These are phyloP conservation scores for Seriola quinqueradiata DNA, from an alignment of 2,113 vertebrate genomes.

Conservation along the genomic window DNA sequence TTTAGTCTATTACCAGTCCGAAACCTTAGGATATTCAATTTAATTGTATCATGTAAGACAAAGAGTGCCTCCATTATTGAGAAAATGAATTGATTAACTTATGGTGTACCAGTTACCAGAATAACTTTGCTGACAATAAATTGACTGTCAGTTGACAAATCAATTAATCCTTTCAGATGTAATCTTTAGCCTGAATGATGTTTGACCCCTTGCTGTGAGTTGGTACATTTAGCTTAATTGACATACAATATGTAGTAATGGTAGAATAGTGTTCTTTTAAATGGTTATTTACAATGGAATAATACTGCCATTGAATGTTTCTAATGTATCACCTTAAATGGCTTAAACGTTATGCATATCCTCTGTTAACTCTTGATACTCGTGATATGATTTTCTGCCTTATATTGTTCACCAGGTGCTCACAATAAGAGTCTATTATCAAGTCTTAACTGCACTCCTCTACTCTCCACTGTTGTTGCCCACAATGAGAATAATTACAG, in stretches of 20 bases:
- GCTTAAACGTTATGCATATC: not conserved
- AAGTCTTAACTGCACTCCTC: not conserved
- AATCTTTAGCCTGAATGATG: not conserved
- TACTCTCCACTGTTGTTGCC: not conserved
- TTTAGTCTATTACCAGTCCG: not conserved
- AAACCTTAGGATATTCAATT: not conserved
- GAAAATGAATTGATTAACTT: not conserved
- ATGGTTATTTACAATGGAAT: not conserved
- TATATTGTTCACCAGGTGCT: conserved; percentile 26
- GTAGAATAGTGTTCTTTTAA: not conserved
- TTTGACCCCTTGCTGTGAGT: conserved; percentile 10
- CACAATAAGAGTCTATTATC: not conserved
- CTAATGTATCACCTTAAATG: not conserved
- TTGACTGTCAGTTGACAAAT: not conserved
- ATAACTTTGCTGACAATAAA: not conserved
- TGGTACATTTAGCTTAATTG: conserved; percentile 7
- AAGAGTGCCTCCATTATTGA: not conserved
- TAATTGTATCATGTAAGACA: not conserved
- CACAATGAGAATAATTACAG: conserved; percentile 19
- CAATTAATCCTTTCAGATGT: not conserved
- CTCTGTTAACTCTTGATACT: not conserved
- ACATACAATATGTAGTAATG: conserved; percentile 34
- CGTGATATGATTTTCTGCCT: not conserved
- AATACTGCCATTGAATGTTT: not conserved
- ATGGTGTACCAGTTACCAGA: not conserved